A percentile compares a stretch with the other conserved stretches of the same genome.
Evolutionary conservation across 2,113 vertebrate genomes (phyloP).

Genomic region (Neopipo cinnamomea): DNA sequence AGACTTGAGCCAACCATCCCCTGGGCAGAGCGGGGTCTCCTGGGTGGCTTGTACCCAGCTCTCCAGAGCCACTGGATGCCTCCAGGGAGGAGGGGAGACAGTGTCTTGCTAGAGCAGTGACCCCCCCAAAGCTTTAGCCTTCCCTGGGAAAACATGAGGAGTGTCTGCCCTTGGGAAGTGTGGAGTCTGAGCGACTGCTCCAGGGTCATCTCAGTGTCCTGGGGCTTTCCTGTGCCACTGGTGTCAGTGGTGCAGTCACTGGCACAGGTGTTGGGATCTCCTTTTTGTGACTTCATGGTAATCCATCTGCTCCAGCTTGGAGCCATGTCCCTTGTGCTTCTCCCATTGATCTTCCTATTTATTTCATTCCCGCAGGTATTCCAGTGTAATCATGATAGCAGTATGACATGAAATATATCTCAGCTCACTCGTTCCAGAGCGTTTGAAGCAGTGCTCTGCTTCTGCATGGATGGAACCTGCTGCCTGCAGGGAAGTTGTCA

Average conservation of each 20-base stretch:
- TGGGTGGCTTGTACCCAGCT: rapidly evolving
- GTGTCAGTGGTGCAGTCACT: not conserved
- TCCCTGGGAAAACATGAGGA: not conserved
- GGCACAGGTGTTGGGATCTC: not conserved
- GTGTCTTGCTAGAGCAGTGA: not conserved
- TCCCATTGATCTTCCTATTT: not conserved
- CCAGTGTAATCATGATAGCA: not conserved
- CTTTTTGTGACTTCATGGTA: not conserved
- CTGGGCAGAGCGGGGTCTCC: not conserved
- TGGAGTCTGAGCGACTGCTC: not conserved
- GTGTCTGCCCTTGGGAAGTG: not conserved
- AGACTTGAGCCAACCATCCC: not conserved
- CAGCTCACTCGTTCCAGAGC: not conserved
- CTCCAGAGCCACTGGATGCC: not conserved
- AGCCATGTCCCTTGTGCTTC: not conserved
- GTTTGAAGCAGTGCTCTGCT: not conserved
- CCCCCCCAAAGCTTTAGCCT: not conserved
- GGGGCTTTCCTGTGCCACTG: not conserved
- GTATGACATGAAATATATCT: not conserved
- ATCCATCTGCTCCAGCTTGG: not conserved
- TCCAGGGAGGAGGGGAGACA: not conserved
- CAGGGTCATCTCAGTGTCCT: not conserved
- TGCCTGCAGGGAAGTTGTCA: not conserved
- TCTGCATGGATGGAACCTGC: not conserved
- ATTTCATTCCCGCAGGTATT: not conserved